These are phyloP conservation scores for Branchinecta lindahli DNA, from an alignment of 1,140 invertebrate species.

Conservation along the genomic window DNA sequence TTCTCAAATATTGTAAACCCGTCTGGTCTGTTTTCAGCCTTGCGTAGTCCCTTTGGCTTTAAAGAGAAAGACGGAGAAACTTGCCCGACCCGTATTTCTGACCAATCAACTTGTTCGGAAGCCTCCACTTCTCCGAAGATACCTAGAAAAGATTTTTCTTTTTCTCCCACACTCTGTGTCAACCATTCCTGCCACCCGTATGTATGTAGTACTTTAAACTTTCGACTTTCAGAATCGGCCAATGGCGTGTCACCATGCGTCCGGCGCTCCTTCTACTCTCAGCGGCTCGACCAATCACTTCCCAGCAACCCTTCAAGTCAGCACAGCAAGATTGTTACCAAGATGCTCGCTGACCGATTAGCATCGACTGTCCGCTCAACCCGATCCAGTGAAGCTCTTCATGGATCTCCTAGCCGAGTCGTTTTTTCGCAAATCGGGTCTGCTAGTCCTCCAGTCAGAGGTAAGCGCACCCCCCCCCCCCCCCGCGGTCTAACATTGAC, in stretches of 20 bases:
- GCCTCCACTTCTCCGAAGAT: no score
- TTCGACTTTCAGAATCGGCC: background rate
- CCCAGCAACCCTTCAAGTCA: background rate
- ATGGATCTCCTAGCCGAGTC: background rate
- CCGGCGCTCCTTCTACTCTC: background rate
- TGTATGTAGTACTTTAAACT: background rate
- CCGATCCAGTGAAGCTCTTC: background rate
- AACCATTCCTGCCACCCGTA: background rate
- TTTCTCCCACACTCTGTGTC: no score
- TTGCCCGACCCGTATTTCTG: no score
- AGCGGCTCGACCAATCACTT: background rate
- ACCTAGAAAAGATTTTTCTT: no score
- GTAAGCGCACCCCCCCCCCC: background rate
- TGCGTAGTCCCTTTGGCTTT: no score
- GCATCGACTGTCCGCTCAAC: background rate
- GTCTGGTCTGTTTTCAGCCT: no score
- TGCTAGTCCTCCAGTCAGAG: background rate
- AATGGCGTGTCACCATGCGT: background rate
- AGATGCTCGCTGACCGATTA: background rate
- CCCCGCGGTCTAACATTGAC: no score
- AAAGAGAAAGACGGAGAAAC: no score
- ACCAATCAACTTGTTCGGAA: no score
- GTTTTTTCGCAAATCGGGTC: background rate
- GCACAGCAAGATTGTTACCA: background rate
- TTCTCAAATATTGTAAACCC: no score